Percentiles rank a stretch among this genome's conserved stretches.
These are phyloP conservation scores for Melieria omissa DNA, from an alignment of 2,888 invertebrate genomes.

Conservation along the genomic window DNA sequence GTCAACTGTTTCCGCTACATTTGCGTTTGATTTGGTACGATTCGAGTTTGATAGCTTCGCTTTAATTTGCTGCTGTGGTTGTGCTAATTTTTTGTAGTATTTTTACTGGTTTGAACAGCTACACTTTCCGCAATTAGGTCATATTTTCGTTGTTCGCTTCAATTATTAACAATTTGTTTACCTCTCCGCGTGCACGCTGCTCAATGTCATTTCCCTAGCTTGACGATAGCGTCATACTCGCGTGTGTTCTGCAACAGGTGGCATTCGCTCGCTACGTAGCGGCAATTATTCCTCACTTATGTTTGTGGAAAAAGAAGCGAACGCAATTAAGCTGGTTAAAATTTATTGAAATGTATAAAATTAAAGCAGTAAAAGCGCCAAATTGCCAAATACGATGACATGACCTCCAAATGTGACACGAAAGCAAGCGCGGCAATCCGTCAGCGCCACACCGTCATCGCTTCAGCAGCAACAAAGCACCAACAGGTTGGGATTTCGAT, in stretches of 20 bases:
- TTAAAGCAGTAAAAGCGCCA: conserved; percentile 37
- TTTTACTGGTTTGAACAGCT: conserved; percentile 42
- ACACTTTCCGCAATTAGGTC: conserved; percentile 53
- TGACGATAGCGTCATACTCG: neutral
- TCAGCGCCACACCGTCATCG: conserved; percentile 3
- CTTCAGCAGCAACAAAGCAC: neutral
- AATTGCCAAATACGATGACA: conserved; percentile 32
- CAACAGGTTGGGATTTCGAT: neutral
- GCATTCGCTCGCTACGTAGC: conserved; percentile 4
- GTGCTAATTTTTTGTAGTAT: conserved; percentile 38
- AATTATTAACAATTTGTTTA: conserved; percentile 15
- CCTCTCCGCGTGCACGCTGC: neutral
- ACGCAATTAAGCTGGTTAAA: conserved; percentile 52
- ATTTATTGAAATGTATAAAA: conserved; percentile 46
- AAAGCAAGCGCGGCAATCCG: conserved; percentile 43
- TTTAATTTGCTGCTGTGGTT: conserved; percentile 10
- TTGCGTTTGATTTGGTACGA: too few species aligned
- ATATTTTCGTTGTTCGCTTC: conserved; percentile 44
- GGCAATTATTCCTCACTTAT: conserved; percentile 19
- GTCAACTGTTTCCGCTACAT: too few species aligned
- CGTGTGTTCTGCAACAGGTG: conserved; percentile 27
- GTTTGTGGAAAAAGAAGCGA: neutral
- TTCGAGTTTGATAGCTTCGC: neutral
- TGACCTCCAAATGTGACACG: conserved; percentile 58
- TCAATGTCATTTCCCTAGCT: conserved; percentile 25